Percentiles rank a stretch among this genome's conserved stretches.
Conservation (phyloP, 2,888 invertebrate species). For the Meliscaeva auricollis region DNA sequence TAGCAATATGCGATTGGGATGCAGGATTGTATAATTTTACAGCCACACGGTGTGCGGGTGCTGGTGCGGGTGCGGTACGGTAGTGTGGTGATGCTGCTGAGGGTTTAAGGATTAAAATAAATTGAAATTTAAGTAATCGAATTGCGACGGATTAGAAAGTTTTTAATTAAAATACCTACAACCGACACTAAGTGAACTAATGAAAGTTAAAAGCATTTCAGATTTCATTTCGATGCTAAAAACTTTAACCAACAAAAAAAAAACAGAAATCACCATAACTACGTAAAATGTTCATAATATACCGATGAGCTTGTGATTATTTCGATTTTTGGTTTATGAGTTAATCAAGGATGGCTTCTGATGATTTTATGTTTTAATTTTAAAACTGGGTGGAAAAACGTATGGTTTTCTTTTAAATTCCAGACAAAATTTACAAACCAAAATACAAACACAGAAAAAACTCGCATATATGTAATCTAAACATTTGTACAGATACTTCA, state of each 20-base stretch:
- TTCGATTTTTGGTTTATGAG: no score
- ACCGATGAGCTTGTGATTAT: no score
- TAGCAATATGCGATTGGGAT: not conserved
- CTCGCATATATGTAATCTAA: no score
- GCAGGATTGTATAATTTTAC: not conserved
- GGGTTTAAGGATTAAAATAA: conserved; percentile 51
- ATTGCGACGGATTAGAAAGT: conserved; percentile 32
- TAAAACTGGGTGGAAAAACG: no score
- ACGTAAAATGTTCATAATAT: no score
- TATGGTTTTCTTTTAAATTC: no score
- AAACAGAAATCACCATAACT: not conserved
- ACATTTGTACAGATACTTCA: no score
- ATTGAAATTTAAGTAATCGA: conserved; percentile 50
- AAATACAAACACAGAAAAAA: no score
- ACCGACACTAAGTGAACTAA: conserved; percentile 16
- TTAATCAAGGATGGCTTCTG: no score
- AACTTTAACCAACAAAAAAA: not conserved
- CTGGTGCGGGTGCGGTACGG: no score
- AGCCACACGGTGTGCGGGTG: not conserved
- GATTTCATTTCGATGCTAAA: not conserved
- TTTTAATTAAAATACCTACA: conserved; percentile 28
- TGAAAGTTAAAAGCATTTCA: conserved; percentile 21
- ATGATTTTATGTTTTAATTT: no score
- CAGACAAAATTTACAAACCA: no score
- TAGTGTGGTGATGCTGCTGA: conserved; percentile 12